These are phyloP conservation scores for Clitarchus hookeri DNA, from an alignment of 2,888 invertebrate species.

Conservation along the genomic window DNA sequence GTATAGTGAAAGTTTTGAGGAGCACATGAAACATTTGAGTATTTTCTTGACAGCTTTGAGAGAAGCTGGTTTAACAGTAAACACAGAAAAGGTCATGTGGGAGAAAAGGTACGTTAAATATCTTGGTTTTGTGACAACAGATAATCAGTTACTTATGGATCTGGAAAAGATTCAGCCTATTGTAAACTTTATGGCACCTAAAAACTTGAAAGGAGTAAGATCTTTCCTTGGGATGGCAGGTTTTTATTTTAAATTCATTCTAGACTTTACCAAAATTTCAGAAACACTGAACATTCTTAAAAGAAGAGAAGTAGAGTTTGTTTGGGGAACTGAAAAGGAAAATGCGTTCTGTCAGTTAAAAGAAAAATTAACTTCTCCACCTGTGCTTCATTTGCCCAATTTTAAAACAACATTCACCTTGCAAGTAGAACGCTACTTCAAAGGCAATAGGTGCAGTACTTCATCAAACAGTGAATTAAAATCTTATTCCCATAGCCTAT, in stretches of 20 bases:
- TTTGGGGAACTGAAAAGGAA: not conserved
- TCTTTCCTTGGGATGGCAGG: not conserved
- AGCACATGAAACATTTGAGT: not conserved
- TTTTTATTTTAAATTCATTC: not conserved
- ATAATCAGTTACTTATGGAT: not conserved
- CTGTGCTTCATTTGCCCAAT: not conserved
- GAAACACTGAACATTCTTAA: not conserved
- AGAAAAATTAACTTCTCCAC: not conserved
- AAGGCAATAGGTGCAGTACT: not conserved
- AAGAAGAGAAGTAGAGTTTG: not conserved
- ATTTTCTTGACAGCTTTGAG: not conserved
- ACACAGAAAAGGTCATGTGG: not conserved
- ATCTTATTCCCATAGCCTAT: too few species aligned
- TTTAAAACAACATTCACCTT: not conserved
- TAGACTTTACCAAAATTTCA: not conserved
- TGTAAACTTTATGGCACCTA: not conserved
- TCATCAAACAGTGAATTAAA: not conserved
- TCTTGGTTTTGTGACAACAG: not conserved
- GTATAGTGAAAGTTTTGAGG: too few species aligned
- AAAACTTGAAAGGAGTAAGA: not conserved
- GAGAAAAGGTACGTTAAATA: not conserved
- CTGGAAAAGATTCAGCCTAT: not conserved
- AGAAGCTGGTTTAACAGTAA: not conserved
- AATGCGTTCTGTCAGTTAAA: not conserved
- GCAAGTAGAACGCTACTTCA: not conserved